phyloP scores from a whole-genome alignment of 2,888 invertebrate genomes.

The Terebella lapidaria region DNA sequence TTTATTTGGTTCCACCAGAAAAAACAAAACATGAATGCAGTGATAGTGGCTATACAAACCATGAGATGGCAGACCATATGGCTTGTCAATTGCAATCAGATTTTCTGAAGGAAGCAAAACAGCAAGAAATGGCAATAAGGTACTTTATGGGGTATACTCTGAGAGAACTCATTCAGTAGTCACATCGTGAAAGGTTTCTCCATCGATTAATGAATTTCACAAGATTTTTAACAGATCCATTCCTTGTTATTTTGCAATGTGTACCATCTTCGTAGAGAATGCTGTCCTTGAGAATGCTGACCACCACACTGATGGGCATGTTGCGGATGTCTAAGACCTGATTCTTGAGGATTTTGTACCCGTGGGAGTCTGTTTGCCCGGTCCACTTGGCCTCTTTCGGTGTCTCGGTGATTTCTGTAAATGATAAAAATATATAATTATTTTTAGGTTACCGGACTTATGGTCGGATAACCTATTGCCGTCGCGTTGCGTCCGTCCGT shows the following conservation, averaged over 20 bases:
- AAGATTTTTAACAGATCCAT: too few species aligned
- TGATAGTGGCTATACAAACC: constrained; percentile 33
- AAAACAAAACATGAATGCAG: too few species aligned
- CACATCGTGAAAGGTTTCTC: not conserved
- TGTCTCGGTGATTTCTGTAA: not conserved
- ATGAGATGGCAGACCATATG: constrained; percentile 54
- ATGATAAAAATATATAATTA: not conserved
- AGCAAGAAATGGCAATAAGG: not conserved
- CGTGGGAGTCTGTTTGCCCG: constrained; percentile 32
- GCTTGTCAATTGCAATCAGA: constrained; percentile 56
- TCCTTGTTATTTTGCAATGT: too few species aligned
- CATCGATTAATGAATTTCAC: too few species aligned
- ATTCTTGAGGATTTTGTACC: constrained; percentile 36
- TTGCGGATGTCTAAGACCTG: constrained; percentile 38
- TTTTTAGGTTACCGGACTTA: too few species aligned
- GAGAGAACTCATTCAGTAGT: too few species aligned
- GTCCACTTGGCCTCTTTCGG: constrained; percentile 13
- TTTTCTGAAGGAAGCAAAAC: constrained; percentile 44
- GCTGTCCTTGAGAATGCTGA: constrained; percentile 37
- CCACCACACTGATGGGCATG: constrained; percentile 35
- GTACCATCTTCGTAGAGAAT: constrained; percentile 47
- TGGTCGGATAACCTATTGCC: too few species aligned
- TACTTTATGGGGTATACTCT: too few species aligned
- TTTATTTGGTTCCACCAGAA: too few species aligned
- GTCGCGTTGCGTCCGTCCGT: too few species aligned